Conservation (phyloP, 2,113 vertebrate genomes). For the Melanocharis versteri region DNA sequence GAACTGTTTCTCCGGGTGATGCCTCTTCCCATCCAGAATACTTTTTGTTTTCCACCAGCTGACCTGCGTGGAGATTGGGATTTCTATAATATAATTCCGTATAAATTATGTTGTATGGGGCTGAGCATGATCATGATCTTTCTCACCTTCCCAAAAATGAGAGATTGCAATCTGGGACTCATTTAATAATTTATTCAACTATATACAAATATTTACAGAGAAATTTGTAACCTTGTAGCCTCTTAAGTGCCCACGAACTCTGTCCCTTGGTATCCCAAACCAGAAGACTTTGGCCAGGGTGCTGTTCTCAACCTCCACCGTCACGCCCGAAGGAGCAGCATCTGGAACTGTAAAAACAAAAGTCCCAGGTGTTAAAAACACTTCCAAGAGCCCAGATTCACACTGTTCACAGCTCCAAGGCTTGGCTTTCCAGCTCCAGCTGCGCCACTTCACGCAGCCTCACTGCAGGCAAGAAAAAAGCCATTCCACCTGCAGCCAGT, state of each 20-base stretch:
- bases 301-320: constrained; percentile 85
- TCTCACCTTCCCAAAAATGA: neutral
- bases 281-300: constrained; percentile 86
- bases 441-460: neutral
- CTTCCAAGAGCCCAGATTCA: neutral
- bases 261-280: constrained; percentile 86
- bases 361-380: neutral
- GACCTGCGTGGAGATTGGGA: constrained; percentile 73
- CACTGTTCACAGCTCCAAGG: neutral
- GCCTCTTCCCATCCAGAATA: constrained; percentile 79
- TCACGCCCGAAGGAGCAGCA: constrained; percentile 81
- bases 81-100: too few species aligned
- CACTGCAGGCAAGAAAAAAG: neutral
- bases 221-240: constrained; percentile 88
- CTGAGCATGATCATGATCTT: neutral
- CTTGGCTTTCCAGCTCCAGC: neutral
- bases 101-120: neutral
- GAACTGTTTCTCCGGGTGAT: constrained; percentile 79
- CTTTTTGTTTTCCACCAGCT: constrained; percentile 90
- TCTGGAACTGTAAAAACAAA: constrained; percentile 82
- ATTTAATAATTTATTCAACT: neutral
- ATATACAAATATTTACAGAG: neutral
- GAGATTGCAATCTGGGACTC: neutral
- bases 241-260: constrained; percentile 87
- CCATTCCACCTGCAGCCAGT: neutral